Evolutionary conservation across 37 sponge, comb jelly and placozoan species (phyloP).

Genomic region (Cladorhizidae sp.): DNA sequence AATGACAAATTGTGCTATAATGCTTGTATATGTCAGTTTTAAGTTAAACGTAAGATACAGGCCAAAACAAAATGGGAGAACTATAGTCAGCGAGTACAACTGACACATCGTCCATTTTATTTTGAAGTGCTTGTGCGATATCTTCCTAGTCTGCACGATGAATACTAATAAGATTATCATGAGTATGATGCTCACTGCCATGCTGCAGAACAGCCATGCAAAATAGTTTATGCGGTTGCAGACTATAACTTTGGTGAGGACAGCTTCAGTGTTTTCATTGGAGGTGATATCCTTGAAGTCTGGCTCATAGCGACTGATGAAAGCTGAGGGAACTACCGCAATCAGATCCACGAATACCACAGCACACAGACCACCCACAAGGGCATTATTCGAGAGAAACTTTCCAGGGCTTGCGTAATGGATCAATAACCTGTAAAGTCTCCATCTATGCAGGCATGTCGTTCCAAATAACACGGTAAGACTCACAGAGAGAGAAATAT

Average conservation of each 20-base stretch:
- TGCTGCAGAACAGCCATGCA: too few species aligned
- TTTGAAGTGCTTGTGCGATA: background rate
- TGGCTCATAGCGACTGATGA: too few species aligned
- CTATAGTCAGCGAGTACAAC: background rate
- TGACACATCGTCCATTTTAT: background rate
- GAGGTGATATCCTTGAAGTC: too few species aligned
- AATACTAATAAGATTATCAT: background rate
- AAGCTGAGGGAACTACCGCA: too few species aligned
- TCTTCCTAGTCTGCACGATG: background rate
- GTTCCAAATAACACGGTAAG: slow-evolving; percentile 11
- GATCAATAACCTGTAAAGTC: slow-evolving; percentile 42
- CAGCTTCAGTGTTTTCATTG: too few species aligned
- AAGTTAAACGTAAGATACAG: background rate
- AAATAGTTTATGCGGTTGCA: too few species aligned
- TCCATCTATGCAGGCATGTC: slow-evolving; percentile 15
- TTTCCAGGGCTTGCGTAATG: slow-evolving; percentile 26
- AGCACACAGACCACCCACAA: background rate
- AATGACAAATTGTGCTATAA: background rate
- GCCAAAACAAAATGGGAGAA: background rate
- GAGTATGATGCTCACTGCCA: too few species aligned
- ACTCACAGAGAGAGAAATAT: background rate
- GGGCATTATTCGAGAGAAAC: slow-evolving; percentile 2
- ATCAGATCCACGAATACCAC: too few species aligned
- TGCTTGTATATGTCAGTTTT: background rate
- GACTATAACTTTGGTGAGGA: too few species aligned